Evolutionary conservation across 2,888 invertebrate genomes (phyloP).

Genomic region (Drosophila formosana): DNA sequence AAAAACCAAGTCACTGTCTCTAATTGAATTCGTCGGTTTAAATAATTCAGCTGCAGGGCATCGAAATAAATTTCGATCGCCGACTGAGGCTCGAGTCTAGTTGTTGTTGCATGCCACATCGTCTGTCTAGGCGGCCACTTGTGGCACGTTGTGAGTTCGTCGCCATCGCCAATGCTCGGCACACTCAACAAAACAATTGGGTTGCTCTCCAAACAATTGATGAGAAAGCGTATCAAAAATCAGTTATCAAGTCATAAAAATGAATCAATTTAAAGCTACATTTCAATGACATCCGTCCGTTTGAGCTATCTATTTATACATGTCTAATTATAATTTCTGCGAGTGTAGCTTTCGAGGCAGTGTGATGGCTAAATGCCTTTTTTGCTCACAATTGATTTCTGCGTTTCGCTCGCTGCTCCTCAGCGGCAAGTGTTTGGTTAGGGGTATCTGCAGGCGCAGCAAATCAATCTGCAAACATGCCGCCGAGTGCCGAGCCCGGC

Average conservation of each 20-base stretch:
- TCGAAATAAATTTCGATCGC: constrained; percentile 73
- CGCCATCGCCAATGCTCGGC: constrained; percentile 24
- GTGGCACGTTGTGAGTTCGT: constrained; percentile 48
- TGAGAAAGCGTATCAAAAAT: neutral
- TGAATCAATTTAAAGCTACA: neutral
- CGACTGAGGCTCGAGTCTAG: constrained; percentile 41
- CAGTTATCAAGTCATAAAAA: neutral
- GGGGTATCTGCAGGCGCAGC: constrained; percentile 73
- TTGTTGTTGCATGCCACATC: constrained; percentile 42
- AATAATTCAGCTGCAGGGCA: constrained; percentile 85
- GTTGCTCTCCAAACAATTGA: neutral
- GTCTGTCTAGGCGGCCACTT: constrained; percentile 59
- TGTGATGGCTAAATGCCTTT: constrained; percentile 64
- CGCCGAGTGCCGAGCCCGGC: constrained; percentile 59
- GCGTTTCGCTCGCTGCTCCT: constrained; percentile 36
- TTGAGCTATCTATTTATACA: neutral
- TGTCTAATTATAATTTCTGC: neutral
- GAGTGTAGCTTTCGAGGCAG: constrained; percentile 33
- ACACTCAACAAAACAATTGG: constrained; percentile 33
- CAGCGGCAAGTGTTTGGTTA: constrained; percentile 72
- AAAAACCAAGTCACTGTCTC: constrained; percentile 83
- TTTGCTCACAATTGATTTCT: constrained; percentile 67
- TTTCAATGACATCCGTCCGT: neutral
- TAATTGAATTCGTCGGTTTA: constrained; percentile 85
- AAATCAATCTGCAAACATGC: constrained; percentile 81